These are phyloP conservation scores for Eupithecia dodoneata DNA, from an alignment of 2,888 invertebrate species.

Conservation along the genomic window DNA sequence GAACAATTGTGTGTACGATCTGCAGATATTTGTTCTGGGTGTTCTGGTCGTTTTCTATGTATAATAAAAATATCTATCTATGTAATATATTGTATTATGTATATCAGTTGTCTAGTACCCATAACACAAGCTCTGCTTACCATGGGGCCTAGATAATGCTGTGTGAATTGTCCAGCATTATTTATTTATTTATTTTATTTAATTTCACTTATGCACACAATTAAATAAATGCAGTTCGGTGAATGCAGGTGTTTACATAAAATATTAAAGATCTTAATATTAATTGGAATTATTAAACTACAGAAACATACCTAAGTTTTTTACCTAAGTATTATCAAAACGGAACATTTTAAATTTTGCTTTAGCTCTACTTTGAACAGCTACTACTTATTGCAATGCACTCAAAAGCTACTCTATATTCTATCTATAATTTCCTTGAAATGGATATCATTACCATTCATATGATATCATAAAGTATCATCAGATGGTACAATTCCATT, in stretches of 20 bases:
- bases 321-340: background rate
- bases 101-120: too few relatives aligned
- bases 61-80: too few relatives aligned
- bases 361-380: background rate
- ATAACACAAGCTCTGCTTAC: too few relatives aligned
- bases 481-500: conserved; percentile 14
- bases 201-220: too few relatives aligned
- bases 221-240: background rate
- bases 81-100: too few relatives aligned
- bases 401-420: conserved; percentile 8
- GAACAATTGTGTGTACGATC: too few relatives aligned
- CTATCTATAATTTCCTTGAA: conserved; percentile 7
- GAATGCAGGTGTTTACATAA: background rate
- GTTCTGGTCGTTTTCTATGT: too few relatives aligned
- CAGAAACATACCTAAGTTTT: background rate
- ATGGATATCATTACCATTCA: background rate
- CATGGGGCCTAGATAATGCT: too few relatives aligned
- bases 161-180: too few relatives aligned
- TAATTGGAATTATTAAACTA: background rate
- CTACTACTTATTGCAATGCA: background rate
- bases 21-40: too few relatives aligned
- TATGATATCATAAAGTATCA: conserved; percentile 2
- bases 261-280: background rate
- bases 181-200: too few relatives aligned
- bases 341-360: background rate